phyloP scores from a whole-genome alignment of 2,888 invertebrate species.

The Metacarcinus magister region DNA sequence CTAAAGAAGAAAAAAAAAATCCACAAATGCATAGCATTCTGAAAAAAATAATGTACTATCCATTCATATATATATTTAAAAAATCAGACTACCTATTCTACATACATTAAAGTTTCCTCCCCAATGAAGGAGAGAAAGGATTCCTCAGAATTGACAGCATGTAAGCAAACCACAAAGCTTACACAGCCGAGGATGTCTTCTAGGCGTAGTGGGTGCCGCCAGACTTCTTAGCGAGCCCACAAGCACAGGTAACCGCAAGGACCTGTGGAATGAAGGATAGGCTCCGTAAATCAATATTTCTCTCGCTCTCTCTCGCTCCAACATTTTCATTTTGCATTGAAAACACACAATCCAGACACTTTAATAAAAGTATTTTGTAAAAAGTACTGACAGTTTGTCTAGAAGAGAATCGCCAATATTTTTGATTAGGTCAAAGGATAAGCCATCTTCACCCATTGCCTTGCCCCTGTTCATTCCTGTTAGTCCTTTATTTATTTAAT shows the following conservation, averaged over 20 bases:
- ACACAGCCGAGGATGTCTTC: not conserved
- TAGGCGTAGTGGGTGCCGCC: slow-evolving; percentile 51
- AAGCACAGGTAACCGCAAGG: slow-evolving; percentile 76
- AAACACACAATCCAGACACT: not conserved
- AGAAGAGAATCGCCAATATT: no score
- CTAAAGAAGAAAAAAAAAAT: no score
- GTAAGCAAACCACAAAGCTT: not conserved
- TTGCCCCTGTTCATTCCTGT: no score
- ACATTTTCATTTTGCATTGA: not conserved
- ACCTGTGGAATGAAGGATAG: slow-evolving; percentile 67
- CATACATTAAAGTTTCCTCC: not conserved
- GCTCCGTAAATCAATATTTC: not conserved
- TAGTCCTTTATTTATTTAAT: no score
- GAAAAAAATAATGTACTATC: not conserved
- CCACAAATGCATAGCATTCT: not conserved
- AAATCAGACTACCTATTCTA: not conserved
- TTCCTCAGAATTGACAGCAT: not conserved
- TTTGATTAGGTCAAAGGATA: no score
- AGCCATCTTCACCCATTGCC: no score
- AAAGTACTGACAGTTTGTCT: no score
- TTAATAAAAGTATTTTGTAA: no score
- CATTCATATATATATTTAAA: not conserved
- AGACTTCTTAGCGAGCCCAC: slow-evolving; percentile 78
- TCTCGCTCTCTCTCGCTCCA: not conserved
- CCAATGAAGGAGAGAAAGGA: not conserved